Evolutionary conservation across 2,113 vertebrate genomes (phyloP).

Genomic region (Bubo blakistoni): DNA sequence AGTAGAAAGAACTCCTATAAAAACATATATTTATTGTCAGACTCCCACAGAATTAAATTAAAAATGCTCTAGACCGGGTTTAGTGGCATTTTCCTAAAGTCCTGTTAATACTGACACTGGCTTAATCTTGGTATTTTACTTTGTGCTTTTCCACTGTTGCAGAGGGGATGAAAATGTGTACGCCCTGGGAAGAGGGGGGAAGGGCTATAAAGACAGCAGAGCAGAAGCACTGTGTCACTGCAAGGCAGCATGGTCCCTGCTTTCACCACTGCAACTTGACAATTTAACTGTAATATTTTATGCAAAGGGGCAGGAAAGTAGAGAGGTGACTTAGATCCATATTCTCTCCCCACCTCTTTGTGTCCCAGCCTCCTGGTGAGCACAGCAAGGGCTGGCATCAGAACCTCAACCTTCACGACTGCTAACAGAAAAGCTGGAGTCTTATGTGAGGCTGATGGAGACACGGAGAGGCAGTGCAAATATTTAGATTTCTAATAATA

Average conservation of each 20-base stretch:
- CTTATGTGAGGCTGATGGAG: not conserved
- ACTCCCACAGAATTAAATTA: not conserved
- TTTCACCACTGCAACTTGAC: not conserved
- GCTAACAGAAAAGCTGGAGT: not conserved
- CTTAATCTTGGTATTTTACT: not conserved
- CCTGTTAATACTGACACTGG: not conserved
- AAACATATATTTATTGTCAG: not conserved
- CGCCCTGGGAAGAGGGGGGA: not conserved
- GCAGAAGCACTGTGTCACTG: not conserved
- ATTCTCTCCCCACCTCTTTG: not conserved
- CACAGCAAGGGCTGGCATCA: not conserved
- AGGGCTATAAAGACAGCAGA: not conserved
- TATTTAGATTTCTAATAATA: conserved; percentile 45
- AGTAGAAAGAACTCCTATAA: not conserved
- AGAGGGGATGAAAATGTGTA: not conserved
- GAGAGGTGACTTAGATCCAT: not conserved
- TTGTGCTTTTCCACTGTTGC: not conserved
- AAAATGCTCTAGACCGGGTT: not conserved
- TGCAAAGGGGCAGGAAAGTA: not conserved
- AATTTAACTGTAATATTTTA: not conserved
- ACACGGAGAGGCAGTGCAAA: conserved; percentile 17
- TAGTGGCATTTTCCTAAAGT: not conserved
- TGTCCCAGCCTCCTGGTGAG: not conserved
- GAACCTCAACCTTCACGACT: not conserved
- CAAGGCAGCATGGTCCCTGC: not conserved